phyloP scores from a whole-genome alignment of 2,797 vertebrate species.

The Tenualosa ilisha region DNA sequence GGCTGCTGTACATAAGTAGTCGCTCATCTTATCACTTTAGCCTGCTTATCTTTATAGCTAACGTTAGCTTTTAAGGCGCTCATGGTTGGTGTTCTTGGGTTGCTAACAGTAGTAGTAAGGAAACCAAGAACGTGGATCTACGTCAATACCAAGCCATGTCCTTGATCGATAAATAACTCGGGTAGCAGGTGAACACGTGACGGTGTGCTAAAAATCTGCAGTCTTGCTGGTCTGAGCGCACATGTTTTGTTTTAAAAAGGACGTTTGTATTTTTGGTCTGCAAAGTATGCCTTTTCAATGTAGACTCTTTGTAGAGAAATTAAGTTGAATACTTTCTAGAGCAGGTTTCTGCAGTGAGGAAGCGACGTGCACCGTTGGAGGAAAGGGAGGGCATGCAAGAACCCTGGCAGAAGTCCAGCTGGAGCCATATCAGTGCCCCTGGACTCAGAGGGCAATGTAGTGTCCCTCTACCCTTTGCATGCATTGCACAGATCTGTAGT shows the following conservation, averaged over 20 bases:
- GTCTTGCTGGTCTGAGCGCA: no score
- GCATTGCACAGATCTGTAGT: neutral
- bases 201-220: neutral
- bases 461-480: conserved; percentile 22
- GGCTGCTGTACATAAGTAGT: no score
- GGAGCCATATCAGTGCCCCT: conserved; percentile 9
- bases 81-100: neutral
- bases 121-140: neutral
- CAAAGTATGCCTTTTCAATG: no score
- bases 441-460: conserved; percentile 18
- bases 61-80: neutral
- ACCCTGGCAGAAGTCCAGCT: conserved; percentile 48
- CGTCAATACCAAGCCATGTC: no score
- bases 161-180: no score
- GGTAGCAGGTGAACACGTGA: neutral
- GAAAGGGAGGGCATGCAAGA: conserved; percentile 39
- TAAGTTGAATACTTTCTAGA: neutral
- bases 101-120: neutral
- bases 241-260: no score
- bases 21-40: no score
- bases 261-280: no score
- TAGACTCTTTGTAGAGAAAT: neutral
- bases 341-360: neutral
- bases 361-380: conserved; percentile 15
- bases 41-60: neutral